Percentiles rank a stretch among this genome's conserved stretches.
phyloP scores from a whole-genome alignment of 2,888 invertebrate genomes.

The Coleophora deauratella region DNA sequence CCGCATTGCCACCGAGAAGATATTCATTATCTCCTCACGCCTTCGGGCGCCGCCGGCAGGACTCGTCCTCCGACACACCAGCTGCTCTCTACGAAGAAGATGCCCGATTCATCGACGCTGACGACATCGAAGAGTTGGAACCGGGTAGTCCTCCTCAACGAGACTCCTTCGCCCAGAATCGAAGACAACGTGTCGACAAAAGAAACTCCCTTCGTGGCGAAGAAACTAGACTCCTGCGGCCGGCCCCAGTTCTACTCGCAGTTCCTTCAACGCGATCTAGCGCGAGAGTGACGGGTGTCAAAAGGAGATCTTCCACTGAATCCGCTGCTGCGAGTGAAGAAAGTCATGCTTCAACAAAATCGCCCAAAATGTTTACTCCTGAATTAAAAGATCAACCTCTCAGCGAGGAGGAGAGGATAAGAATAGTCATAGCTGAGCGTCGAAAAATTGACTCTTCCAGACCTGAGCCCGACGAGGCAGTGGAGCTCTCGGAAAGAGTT shows the following conservation, averaged over 20 bases:
- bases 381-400: constrained; percentile 39
- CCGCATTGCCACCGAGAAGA: constrained; percentile 68
- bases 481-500: constrained; percentile 58
- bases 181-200: constrained; percentile 59
- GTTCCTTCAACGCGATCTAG: constrained; percentile 52
- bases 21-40: constrained; percentile 71
- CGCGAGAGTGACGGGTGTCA: constrained; percentile 34
- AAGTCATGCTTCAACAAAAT: constrained; percentile 32
- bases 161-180: constrained; percentile 67
- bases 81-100: constrained; percentile 68
- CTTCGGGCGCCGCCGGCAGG: constrained; percentile 64
- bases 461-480: constrained; percentile 47
- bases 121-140: constrained; percentile 68
- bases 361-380: constrained; percentile 28
- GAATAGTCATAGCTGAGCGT: constrained; percentile 76
- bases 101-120: constrained; percentile 74
- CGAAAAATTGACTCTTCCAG: constrained; percentile 70
- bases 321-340: constrained; percentile 39
- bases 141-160: constrained; percentile 60
- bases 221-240: constrained; percentile 57
- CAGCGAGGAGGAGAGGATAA: constrained; percentile 69
- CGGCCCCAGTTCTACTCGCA: constrained; percentile 47
- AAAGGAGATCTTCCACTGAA: constrained; percentile 47
- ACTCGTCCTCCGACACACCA: constrained; percentile 58
- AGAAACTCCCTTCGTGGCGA: constrained; percentile 61